A percentile compares a stretch with the other conserved stretches of the same genome.
Conservation (phyloP, 2,113 vertebrate genomes). For the Pipra filicauda region DNA sequence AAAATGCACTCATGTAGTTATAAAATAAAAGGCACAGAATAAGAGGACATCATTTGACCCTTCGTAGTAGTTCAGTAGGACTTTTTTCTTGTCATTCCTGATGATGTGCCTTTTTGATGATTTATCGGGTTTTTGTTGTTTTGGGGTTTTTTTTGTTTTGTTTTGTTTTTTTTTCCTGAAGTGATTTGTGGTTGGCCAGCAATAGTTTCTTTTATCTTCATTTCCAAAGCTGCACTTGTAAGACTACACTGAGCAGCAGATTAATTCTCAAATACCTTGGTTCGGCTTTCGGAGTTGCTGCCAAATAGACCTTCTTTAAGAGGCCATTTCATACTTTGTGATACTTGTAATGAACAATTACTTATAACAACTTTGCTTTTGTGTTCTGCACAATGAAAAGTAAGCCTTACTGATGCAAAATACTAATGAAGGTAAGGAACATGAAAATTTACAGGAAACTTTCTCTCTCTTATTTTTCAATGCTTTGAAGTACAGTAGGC, state of each 20-base stretch:
- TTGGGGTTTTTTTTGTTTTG: no score
- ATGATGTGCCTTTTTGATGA: slow-evolving; percentile 43
- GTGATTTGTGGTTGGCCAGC: slow-evolving; percentile 16
- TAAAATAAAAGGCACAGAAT: neutral
- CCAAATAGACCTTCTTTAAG: slow-evolving; percentile 70
- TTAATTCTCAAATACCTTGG: slow-evolving; percentile 85
- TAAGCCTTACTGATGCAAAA: neutral
- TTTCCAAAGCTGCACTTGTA: slow-evolving; percentile 81
- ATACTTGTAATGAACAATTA: slow-evolving; percentile 63
- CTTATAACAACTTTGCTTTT: neutral
- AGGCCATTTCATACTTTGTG: slow-evolving; percentile 22
- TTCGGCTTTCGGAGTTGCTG: slow-evolving; percentile 82
- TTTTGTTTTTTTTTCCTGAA: neutral
- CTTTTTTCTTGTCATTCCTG: slow-evolving; percentile 47
- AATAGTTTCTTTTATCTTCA: slow-evolving; percentile 75
- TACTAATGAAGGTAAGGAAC: neutral
- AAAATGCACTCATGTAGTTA: neutral
- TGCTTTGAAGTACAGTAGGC: neutral
- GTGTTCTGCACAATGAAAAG: neutral
- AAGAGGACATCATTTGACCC: slow-evolving; percentile 24
- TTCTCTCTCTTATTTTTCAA: neutral
- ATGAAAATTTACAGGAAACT: neutral
- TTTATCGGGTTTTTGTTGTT: neutral
- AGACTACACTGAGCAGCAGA: slow-evolving; percentile 83
- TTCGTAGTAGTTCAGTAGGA: slow-evolving; percentile 16